Evolutionary conservation across 2,797 vertebrate species (phyloP), one percentile per base, ranked within the genome.

Genomic region (Ctenopoma multispine): DNA sequence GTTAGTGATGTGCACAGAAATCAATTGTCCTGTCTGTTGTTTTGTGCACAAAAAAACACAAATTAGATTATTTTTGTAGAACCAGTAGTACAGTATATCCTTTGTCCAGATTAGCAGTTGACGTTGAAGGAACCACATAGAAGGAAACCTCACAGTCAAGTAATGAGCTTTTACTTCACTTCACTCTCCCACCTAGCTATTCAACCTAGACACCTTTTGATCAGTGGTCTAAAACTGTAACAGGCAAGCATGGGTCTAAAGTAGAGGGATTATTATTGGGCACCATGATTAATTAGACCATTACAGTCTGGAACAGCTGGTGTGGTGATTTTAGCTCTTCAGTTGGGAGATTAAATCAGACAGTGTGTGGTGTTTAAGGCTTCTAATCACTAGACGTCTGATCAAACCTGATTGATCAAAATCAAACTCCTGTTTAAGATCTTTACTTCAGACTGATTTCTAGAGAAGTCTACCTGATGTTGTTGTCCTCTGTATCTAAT

Each of bases 11-110:
- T 20, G 27, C 67, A 69, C 57, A 74, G 70, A 86, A 87, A 90
- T 87, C 85, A 82, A 80, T 91, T 88, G 81, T 80, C 27, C 34
- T 57, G 54, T 71, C 31, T 80, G 59, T 78, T n/a, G n/a, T n/a
- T n/a, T n/a, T n/a, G n/a, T n/a, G n/a, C n/a, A n/a, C n/a, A n/a
- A n/a, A n/a, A n/a, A n/a, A n/a, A n/a, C n/a, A n/a, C n/a, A n/a
- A n/a, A n/a, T n/a, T n/a, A n/a, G n/a, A n/a, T n/a, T n/a, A n/a
- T n/a, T n/a, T n/a, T n/a, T n/a, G n/a, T n/a, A n/a, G n/a, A n/a
- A n/a, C n/a, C n/a, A n/a, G n/a, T n/a, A n/a, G n/a, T n/a, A n/a
- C n/a, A n/a, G n/a, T n/a, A n/a, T n/a, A n/a, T 66, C n/a, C 43
- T 31, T 77, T 53, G n/a, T 62, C 51, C n/a, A 24, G 15, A 24